Base-by-base conservation (phyloP, 1,140 invertebrate genomes). In the Ceratosolen fusciceps region DNA sequence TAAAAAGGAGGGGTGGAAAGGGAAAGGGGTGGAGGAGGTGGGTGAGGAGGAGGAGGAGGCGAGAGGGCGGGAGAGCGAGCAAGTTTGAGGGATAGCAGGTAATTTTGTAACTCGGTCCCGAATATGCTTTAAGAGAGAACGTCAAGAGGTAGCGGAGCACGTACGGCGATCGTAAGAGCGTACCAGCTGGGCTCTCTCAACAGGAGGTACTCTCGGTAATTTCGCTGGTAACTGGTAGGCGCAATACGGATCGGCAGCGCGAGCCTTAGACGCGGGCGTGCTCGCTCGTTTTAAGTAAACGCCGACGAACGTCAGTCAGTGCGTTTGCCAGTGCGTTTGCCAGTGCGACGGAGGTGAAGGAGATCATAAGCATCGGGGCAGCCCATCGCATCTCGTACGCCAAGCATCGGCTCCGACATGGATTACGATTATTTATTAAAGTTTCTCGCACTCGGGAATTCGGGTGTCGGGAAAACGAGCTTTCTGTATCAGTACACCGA, bases 391-490 rank as follows among this genome's bases (percentile, higher is more conserved):
- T 24, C 4, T 9, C 24, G 1, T n/a, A n/a, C n/a, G 0, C 29
- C 9, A 24, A 37, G 12, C 70, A 21, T 34, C 60, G 26, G 65
- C 34, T 37, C 24, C 39, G 77, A 83, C 80, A 93, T 95, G 92
- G 96, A 97, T 88, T 99, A 99, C 92, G 98, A 99, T 92, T 99
- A 98, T 91, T 92, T 99, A 79, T 96, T 99, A 84, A 99, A 99
- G 91, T 97, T 99, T 89, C 91, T 99, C 68, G 96, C 97, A 76
- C 93, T 99, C 68, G 98, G 98, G 34, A 96, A 98, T 90, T 97
- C 96, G 34, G 96, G 96, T 52, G 96, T 98, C 74, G 97, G 97
- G 39, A 98, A 98, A 91, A 98, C 97, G 0, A 97, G 96, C 85
- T 97, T 98, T 83, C 90, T 98, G 26, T 97, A 97, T 90, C 97